These are phyloP conservation scores for Leptosomus discolor DNA, from an alignment of 2,113 vertebrate species.

Conservation along the genomic window DNA sequence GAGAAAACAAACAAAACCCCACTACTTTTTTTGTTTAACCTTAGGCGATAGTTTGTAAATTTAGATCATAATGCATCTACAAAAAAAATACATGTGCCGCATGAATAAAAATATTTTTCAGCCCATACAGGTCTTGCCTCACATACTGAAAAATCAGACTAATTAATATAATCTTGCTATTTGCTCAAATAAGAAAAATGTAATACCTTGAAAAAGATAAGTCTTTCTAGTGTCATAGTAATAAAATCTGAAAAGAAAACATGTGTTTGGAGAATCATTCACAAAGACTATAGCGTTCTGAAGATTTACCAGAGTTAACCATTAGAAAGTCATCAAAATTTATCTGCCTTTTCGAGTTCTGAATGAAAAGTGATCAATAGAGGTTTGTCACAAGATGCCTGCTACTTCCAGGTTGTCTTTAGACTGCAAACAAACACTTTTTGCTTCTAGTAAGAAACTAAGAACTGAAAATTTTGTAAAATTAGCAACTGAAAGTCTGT, in stretches of 20 bases:
- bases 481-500: not conserved
- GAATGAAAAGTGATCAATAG: not conserved
- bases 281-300: not conserved
- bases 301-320: not conserved
- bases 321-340: not conserved
- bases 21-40: not conserved
- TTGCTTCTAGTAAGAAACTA: not conserved
- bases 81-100: not conserved
- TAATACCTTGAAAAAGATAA: not conserved
- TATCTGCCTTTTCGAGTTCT: not conserved
- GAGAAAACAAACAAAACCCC: not conserved
- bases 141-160: not conserved
- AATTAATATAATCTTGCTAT: not conserved
- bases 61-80: not conserved
- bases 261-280: not conserved
- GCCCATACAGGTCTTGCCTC: fast-evolving
- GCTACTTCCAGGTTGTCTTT: not conserved
- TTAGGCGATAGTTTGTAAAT: not conserved
- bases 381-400: not conserved
- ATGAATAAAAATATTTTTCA: not conserved
- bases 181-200: not conserved
- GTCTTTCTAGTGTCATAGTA: not conserved
- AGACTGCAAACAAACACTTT: not conserved
- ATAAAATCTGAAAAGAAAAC: not conserved
- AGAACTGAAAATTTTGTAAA: not conserved